These are phyloP conservation scores for Rhopalosiphum maidis DNA, from an alignment of 1,140 invertebrate species.

Conservation along the genomic window DNA sequence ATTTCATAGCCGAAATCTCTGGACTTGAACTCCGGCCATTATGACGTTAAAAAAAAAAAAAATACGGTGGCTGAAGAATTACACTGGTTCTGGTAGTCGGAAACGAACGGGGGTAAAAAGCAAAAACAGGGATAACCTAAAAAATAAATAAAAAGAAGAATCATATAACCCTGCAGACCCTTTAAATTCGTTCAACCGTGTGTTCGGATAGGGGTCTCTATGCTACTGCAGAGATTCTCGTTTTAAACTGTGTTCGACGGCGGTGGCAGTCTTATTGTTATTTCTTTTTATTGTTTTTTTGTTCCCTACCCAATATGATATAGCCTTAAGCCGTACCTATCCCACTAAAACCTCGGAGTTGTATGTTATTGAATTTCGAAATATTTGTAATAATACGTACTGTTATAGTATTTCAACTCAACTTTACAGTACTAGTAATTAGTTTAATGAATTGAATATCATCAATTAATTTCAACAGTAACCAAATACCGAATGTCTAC, in stretches of 20 bases:
- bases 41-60: neutral
- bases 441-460: neutral
- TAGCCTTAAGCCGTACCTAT: neutral
- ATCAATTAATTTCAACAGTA: neutral
- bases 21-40: slow-evolving; percentile 27
- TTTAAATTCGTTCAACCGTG: slow-evolving; percentile 46
- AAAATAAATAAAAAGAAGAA: slow-evolving; percentile 47
- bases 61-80: slow-evolving; percentile 25
- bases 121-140: slow-evolving; percentile 44
- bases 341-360: neutral
- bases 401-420: neutral
- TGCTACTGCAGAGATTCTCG: neutral
- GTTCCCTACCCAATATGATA: neutral
- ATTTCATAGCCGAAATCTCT: slow-evolving; percentile 46
- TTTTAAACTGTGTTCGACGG: slow-evolving; percentile 42
- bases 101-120: neutral
- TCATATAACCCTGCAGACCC: slow-evolving; percentile 4
- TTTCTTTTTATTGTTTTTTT: neutral
- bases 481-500: neutral
- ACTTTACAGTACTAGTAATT: neutral
- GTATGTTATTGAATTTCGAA: slow-evolving; percentile 18
- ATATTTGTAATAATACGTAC: neutral
- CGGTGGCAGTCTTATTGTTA: neutral
- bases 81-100: neutral
- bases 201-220: neutral